phyloP scores from a whole-genome alignment of 2,113 vertebrate genomes.

The Podarcis muralis region DNA sequence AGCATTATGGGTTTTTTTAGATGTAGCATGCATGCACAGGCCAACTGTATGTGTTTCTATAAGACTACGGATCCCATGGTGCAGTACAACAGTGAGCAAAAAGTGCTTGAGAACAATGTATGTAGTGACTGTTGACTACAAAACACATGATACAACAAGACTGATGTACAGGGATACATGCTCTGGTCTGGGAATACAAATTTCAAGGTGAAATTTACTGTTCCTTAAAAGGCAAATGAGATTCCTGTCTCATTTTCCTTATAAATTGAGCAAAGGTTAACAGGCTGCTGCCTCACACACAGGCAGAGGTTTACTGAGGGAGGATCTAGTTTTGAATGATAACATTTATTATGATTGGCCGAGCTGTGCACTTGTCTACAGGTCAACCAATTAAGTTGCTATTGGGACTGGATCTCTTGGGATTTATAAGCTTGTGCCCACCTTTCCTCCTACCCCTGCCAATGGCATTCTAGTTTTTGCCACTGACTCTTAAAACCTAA shows the following conservation, averaged over 20 bases:
- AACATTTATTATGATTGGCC: neutral
- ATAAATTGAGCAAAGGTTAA: neutral
- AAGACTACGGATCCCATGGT: neutral
- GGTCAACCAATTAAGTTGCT: neutral
- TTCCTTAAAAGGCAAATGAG: neutral
- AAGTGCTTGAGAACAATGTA: neutral
- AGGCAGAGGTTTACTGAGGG: neutral
- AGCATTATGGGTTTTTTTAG: neutral
- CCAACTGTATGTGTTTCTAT: neutral
- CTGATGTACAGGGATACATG: neutral
- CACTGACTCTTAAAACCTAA: neutral
- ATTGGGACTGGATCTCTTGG: neutral
- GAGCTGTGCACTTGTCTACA: neutral
- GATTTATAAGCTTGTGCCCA: neutral
- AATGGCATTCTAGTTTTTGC: neutral
- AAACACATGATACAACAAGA: neutral
- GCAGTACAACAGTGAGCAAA: neutral
- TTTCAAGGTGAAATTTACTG: neutral
- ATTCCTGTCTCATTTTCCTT: neutral
- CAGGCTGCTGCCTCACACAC: neutral
- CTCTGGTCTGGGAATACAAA: neutral
- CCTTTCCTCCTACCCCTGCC: neutral
- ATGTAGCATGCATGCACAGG: neutral
- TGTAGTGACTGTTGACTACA: neutral
- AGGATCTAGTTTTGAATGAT: neutral